Percentiles rank a stretch among this genome's conserved stretches.
Evolutionary conservation across 1,140 invertebrate species (phyloP).

Genomic region (Parapsyche elsis): DNA sequence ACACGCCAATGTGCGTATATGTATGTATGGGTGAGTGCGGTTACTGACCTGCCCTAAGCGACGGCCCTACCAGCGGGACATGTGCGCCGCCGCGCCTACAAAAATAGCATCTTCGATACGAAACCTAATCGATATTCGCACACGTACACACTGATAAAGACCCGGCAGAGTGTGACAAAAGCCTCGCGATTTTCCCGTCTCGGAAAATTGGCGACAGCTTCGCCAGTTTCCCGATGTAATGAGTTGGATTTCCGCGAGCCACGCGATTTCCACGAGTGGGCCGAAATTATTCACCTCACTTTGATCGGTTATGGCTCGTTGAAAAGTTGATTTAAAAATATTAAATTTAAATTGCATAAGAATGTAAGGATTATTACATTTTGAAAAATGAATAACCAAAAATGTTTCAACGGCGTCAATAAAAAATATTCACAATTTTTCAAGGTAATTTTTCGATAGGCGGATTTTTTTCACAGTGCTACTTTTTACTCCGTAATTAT

Average conservation of each 20-base stretch:
- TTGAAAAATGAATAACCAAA: too few species aligned
- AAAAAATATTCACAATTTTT: too few species aligned
- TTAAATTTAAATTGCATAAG: too few species aligned
- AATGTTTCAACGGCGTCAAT: too few species aligned
- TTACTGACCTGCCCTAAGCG: slow-evolving; percentile 48
- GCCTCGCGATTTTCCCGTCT: background rate
- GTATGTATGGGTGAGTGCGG: slow-evolving; percentile 33
- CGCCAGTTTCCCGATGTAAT: background rate
- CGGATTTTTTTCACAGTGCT: too few species aligned
- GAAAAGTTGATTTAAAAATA: too few species aligned
- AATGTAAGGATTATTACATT: too few species aligned
- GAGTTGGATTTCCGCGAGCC: background rate
- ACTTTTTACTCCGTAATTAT: too few species aligned
- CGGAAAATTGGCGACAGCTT: background rate
- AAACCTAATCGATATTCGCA: slow-evolving; percentile 15
- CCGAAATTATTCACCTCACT: too few species aligned
- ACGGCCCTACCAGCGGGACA: slow-evolving; percentile 41
- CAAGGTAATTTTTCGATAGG: too few species aligned
- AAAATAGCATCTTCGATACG: slow-evolving; percentile 19
- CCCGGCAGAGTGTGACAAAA: background rate
- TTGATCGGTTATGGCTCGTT: too few species aligned
- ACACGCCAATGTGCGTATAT: slow-evolving; percentile 25
- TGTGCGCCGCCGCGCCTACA: slow-evolving; percentile 30
- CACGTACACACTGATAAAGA: background rate
- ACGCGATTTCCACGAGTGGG: too few species aligned